These are phyloP conservation scores for Gonatopus flavifemur DNA, from an alignment of 1,140 invertebrate species.

Conservation along the genomic window DNA sequence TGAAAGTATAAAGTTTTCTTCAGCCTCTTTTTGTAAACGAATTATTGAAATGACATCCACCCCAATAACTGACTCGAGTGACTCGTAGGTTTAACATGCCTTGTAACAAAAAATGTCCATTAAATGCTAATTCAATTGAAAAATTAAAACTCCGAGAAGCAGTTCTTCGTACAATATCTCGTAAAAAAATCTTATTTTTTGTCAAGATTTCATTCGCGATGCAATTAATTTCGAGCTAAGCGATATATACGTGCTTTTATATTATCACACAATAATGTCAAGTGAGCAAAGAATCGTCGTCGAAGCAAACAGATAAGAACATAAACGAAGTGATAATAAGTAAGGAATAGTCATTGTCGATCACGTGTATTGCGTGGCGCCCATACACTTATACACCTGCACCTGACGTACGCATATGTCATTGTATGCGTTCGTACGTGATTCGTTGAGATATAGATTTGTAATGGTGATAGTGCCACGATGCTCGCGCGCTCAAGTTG, in stretches of 20 bases:
- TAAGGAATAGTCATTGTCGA: conserved; percentile 14
- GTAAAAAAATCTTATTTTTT: too few species aligned
- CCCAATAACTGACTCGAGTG: too few species aligned
- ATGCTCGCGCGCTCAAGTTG: conserved; percentile 1
- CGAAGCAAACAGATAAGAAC: conserved; percentile 31
- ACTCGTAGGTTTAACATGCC: too few species aligned
- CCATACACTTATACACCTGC: background rate
- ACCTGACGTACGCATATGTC: background rate
- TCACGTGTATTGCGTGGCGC: conserved; percentile 5
- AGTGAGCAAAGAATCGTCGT: conserved; percentile 10
- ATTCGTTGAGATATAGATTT: conserved; percentile 4
- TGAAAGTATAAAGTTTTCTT: too few species aligned
- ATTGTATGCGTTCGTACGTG: conserved; percentile 8
- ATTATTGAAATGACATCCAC: too few species aligned
- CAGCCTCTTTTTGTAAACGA: too few species aligned
- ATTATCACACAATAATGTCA: conserved; percentile 28
- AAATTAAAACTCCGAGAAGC: too few species aligned
- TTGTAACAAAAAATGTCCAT: too few species aligned
- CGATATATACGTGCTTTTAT: conserved; percentile 18
- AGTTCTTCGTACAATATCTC: too few species aligned
- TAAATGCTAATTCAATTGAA: too few species aligned
- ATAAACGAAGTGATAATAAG: conserved; percentile 22
- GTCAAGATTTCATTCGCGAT: too few species aligned
- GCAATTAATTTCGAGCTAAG: too few species aligned
- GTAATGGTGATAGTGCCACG: conserved; percentile 1